Base-by-base conservation (phyloP, 2,888 invertebrate genomes). In the Dryocosmus kuriphilus region DNA sequence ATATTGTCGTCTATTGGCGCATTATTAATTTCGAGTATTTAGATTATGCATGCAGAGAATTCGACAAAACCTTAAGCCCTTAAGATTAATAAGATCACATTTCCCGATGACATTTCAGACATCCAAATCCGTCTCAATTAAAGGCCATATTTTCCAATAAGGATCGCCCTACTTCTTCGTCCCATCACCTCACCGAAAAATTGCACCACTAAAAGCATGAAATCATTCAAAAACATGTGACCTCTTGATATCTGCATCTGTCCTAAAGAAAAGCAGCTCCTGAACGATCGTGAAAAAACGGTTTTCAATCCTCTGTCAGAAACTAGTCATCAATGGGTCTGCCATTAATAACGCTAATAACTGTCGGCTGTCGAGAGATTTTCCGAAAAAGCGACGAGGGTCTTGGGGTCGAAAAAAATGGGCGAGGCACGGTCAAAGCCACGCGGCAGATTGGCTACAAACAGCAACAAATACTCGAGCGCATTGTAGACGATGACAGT, bases 281-380 rank as follows among this genome's bases (percentile, higher is more conserved):
- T 38, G 65, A 22, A 65, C 41, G 65, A 65, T 65, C 38, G 65
- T 65, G 35, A 24, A 65, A 65, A 65, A 65, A 65, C 65, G 65
- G 41, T 65, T 65, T 65, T 35, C 32, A 63, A 19, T 63, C 32
- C 1, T n/a, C 62, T 32, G 62, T 30, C 32, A 32, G 61, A 2
- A 63, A 63, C n/a, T 19, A 62, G 71, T 76, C 78, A 74, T 89
- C 88, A 89, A 87, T 86, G 84, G 85, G 27, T 65, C 78, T 74
- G 86, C 86, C 87, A 90, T 90, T 90, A 90, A 90, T 90, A 90
- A 90, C 86, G 84, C 89, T 90, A 90, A 90, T 90, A 89, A 89
- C 88, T 87, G 88, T 87, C 87, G 86, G 85, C 80, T 80, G 81
- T 87, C 85, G 81, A 82, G 85, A 77, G 82, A 77, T 71, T 71